Percentiles rank a stretch among this genome's conserved stretches.
Evolutionary conservation across 2,797 vertebrate species (phyloP).

Genomic region (Paedocypris micromegethes): DNA sequence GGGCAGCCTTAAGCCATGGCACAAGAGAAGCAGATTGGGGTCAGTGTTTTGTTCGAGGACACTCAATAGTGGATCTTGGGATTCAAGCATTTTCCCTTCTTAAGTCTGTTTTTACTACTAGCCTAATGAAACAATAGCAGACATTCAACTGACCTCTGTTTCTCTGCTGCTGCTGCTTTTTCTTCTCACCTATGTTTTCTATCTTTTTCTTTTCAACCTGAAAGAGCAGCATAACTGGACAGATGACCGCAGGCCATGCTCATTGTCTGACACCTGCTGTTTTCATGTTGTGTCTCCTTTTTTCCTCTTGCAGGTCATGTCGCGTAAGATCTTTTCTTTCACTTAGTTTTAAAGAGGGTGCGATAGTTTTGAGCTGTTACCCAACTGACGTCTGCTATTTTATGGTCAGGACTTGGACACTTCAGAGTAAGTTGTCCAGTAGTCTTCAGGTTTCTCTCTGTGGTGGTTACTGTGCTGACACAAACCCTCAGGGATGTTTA

Average conservation of each 20-base stretch:
- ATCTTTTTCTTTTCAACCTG: slow-evolving; percentile 18
- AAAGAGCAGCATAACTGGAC: slow-evolving; percentile 3
- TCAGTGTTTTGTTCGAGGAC: no score
- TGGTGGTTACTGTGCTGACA: no score
- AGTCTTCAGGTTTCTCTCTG: no score
- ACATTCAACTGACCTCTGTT: neutral
- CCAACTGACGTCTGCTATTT: neutral
- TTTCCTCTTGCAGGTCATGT: slow-evolving; percentile 26
- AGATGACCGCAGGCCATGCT: slow-evolving; percentile 24
- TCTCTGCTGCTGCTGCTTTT: no score
- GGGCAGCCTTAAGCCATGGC: no score
- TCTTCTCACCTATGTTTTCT: slow-evolving; percentile 13
- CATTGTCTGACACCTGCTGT: slow-evolving; percentile 32
- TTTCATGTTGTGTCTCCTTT: slow-evolving; percentile 19
- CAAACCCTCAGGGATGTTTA: no score
- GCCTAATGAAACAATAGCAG: slow-evolving; percentile 13
- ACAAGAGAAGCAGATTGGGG: no score
- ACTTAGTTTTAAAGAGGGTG: slow-evolving; percentile 13
- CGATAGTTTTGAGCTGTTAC: neutral
- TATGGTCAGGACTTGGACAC: no score
- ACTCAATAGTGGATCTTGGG: no score
- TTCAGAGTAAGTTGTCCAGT: no score
- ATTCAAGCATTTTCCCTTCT: no score
- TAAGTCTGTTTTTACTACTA: neutral
- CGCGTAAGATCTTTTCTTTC: slow-evolving; percentile 4